phyloP scores from a whole-genome alignment of 2,113 vertebrate genomes.

The Nibea albiflora region DNA sequence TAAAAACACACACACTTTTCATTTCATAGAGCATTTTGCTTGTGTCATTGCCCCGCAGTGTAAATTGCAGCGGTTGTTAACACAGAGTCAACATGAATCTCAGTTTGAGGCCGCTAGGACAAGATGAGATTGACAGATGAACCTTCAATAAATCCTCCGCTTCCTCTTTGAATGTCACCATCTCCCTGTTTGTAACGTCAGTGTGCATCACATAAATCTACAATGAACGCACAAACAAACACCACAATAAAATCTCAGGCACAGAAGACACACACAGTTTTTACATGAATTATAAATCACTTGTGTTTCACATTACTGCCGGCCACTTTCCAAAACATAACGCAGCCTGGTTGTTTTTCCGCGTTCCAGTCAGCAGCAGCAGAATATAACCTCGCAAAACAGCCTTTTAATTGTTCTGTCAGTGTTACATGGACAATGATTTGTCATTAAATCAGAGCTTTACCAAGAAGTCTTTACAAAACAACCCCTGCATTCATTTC shows the following conservation, averaged over 20 bases:
- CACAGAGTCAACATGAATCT: slow-evolving; percentile 17
- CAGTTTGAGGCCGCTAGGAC: not conserved
- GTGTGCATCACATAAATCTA: not conserved
- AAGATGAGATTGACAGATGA: not conserved
- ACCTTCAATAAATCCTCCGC: slow-evolving; percentile 35
- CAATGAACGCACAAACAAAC: not conserved
- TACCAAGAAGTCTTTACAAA: not conserved
- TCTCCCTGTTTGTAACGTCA: not conserved
- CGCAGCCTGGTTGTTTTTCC: not conserved
- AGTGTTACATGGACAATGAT: not conserved
- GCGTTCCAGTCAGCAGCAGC: not conserved
- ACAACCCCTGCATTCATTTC: not conserved
- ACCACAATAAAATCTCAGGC: not conserved
- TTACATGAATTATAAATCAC: not conserved
- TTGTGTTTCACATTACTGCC: not conserved
- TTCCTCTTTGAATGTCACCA: slow-evolving; percentile 27
- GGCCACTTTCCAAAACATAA: not conserved
- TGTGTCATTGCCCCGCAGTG: slow-evolving; percentile 28
- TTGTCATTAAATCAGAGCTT: not conserved
- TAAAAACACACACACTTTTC: not conserved
- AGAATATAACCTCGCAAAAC: not conserved
- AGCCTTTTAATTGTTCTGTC: not conserved
- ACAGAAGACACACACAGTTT: not conserved
- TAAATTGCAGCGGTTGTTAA: slow-evolving; percentile 32
- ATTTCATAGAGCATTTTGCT: slow-evolving; percentile 20